A percentile compares a stretch with the other conserved stretches of the same genome.
These are phyloP conservation scores for Corella eumyota DNA, from an alignment of 23 tunicate species.

Conservation along the genomic window DNA sequence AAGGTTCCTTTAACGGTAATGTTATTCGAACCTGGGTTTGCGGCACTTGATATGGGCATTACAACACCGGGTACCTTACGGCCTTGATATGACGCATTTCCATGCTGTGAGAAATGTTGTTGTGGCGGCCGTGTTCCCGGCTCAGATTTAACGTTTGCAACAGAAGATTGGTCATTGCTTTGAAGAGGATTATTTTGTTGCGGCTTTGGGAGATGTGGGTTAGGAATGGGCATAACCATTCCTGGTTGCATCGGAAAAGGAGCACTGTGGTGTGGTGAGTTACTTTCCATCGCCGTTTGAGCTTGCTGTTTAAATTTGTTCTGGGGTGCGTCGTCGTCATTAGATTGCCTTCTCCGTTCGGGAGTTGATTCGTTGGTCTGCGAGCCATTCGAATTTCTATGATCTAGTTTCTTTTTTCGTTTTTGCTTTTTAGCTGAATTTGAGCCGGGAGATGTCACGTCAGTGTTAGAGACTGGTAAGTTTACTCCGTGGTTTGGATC, in stretches of 20 bases:
- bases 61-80: slow-evolving; percentile 34
- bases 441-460: slow-evolving; percentile 1
- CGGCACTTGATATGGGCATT: slow-evolving; percentile 11
- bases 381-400: not conserved
- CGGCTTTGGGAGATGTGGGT: not conserved
- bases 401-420: slow-evolving; percentile 16
- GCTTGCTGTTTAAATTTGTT: slow-evolving; percentile 6
- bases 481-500: slow-evolving; percentile 38
- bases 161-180: not conserved
- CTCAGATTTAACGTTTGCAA: slow-evolving; percentile 2
- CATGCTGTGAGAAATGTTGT: slow-evolving; percentile 8
- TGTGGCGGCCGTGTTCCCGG: slow-evolving; percentile 11
- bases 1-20: slow-evolving; percentile 58
- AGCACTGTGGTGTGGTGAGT: not conserved
- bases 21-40: slow-evolving; percentile 4
- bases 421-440: slow-evolving; percentile 17
- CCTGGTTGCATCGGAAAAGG: not conserved
- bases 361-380: not conserved
- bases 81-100: not conserved
- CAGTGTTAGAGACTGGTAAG: slow-evolving; percentile 5
- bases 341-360: too few relatives aligned
- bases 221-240: not conserved
- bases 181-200: too few relatives aligned
- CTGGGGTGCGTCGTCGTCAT: not conserved
- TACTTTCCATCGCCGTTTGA: not conserved